A percentile compares a stretch with the other conserved stretches of the same genome.
These are phyloP conservation scores for Drosophila prostipennis DNA, from an alignment of 2,888 invertebrate species.

Conservation along the genomic window DNA sequence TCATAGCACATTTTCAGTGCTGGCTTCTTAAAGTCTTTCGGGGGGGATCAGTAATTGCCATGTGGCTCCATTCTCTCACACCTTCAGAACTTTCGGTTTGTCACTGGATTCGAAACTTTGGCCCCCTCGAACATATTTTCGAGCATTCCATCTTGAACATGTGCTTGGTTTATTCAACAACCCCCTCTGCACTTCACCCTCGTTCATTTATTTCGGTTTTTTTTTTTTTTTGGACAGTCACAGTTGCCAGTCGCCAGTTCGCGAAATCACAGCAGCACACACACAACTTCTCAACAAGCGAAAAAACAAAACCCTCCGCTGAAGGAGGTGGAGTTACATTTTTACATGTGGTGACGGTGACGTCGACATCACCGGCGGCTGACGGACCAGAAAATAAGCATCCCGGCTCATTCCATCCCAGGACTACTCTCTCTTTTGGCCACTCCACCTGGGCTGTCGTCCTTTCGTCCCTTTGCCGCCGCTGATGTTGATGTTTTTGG, in stretches of 20 bases:
- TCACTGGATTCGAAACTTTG: slow-evolving; percentile 13
- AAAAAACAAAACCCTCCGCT: slow-evolving; percentile 22
- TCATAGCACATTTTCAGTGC: no score
- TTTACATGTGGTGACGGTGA: slow-evolving; percentile 74
- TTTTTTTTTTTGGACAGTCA: slow-evolving; percentile 25
- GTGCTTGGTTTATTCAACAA: slow-evolving; percentile 50
- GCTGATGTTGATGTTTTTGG: slow-evolving; percentile 70
- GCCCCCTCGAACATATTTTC: slow-evolving; percentile 52
- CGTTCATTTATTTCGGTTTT: slow-evolving; percentile 31
- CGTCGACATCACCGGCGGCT: slow-evolving; percentile 76
- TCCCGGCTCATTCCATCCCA: slow-evolving; percentile 12
- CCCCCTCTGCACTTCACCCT: slow-evolving; percentile 23
- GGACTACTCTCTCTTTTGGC: neutral
- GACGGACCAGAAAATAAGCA: slow-evolving; percentile 79
- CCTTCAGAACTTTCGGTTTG: slow-evolving; percentile 15
- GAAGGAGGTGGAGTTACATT: slow-evolving; percentile 46
- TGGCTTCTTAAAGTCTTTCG: no score
- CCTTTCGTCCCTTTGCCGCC: slow-evolving; percentile 10
- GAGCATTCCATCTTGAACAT: slow-evolving; percentile 71
- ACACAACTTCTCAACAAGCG: slow-evolving; percentile 14
- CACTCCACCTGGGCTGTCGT: slow-evolving; percentile 19
- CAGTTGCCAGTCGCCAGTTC: slow-evolving; percentile 41
- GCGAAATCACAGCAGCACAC: slow-evolving; percentile 63
- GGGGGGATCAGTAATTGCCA: neutral
- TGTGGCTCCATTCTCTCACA: neutral